Percentiles rank a stretch among this genome's conserved stretches.
Conservation (phyloP, 1,140 invertebrate genomes). For the Nautilus pompilius region DNA sequence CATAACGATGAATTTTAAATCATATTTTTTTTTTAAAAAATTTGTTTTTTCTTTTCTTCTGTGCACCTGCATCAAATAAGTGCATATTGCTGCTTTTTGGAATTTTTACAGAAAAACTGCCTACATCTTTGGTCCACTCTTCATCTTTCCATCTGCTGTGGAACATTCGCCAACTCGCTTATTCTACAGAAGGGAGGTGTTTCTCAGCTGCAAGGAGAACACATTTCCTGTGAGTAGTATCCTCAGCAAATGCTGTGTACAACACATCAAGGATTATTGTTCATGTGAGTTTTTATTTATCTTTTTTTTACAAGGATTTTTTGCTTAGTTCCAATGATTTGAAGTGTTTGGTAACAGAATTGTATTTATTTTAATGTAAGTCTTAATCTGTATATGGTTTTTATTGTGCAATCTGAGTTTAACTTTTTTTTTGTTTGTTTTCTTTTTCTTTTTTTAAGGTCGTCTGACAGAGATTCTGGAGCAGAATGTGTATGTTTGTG, state of each 20-base stretch:
- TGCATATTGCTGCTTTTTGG: not conserved
- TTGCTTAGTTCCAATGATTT: too few species aligned
- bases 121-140: slow-evolving; percentile 90
- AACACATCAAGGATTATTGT: slow-evolving; percentile 88
- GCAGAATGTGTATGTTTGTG: slow-evolving; percentile 89
- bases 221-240: slow-evolving; percentile 84
- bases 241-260: slow-evolving; percentile 84
- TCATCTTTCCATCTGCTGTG: slow-evolving; percentile 84
- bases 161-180: slow-evolving; percentile 67
- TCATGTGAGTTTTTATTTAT: slow-evolving; percentile 67
- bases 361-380: too few species aligned
- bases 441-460: slow-evolving; percentile 59
- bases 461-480: slow-evolving; percentile 92
- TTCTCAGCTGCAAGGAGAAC: slow-evolving; percentile 87
- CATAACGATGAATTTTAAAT: not conserved
- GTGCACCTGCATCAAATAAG: not conserved
- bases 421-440: slow-evolving; percentile 2
- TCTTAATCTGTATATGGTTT: too few species aligned
- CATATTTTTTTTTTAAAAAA: not conserved
- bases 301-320: too few species aligned
- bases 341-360: too few species aligned
- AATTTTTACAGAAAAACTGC: slow-evolving; percentile 61
- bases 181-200: slow-evolving; percentile 95
- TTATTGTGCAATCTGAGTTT: too few species aligned
- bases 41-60: not conserved